Evolutionary conservation across 2,113 vertebrate species (phyloP).

Genomic region (Octodon degus): DNA sequence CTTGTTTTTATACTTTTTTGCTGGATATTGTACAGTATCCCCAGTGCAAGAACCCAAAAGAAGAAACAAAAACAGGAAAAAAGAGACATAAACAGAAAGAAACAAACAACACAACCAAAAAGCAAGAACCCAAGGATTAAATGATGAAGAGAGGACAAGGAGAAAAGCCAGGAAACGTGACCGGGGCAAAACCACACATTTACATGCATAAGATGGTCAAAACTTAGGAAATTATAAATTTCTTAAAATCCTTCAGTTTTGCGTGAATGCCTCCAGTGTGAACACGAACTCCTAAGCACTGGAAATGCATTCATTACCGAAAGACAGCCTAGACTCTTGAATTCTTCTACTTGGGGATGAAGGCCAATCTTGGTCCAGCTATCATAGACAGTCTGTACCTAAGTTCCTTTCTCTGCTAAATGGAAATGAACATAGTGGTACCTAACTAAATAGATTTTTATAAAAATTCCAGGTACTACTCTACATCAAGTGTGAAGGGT

Average conservation of each 20-base stretch:
- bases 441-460: neutral
- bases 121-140: too few species aligned
- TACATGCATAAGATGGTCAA: too few species aligned
- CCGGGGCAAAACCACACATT: too few species aligned
- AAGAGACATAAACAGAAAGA: too few species aligned
- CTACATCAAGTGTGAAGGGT: neutral
- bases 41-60: too few species aligned
- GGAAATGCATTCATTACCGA: neutral
- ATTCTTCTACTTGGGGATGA: neutral
- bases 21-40: too few species aligned
- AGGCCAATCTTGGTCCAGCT: neutral
- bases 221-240: neutral
- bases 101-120: too few species aligned
- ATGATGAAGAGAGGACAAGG: too few species aligned
- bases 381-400: neutral
- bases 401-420: neutral
- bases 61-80: too few species aligned
- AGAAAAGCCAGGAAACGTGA: too few species aligned
- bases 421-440: neutral
- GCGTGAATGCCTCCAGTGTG: neutral
- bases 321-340: neutral
- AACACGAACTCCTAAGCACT: neutral
- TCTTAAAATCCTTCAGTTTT: neutral
- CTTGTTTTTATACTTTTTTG: too few species aligned
- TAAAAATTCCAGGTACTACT: neutral